Percentiles rank a stretch among this genome's conserved stretches.
phyloP scores from a whole-genome alignment of 2,113 vertebrate species.

The Nesogale talazaci region DNA sequence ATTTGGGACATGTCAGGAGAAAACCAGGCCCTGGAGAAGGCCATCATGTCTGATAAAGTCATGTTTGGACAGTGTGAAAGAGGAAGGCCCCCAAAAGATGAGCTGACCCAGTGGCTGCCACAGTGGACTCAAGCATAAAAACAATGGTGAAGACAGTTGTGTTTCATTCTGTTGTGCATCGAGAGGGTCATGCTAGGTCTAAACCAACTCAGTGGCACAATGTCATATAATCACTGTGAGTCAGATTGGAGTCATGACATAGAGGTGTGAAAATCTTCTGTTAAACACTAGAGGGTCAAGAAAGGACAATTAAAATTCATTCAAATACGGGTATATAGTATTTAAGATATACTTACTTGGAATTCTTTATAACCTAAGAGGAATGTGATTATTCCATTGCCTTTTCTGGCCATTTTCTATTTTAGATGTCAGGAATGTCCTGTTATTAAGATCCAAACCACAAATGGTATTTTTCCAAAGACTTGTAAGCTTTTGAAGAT shows the following conservation, averaged over 20 bases:
- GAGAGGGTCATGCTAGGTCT: too few relatives aligned
- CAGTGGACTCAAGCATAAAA: too few relatives aligned
- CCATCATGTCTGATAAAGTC: too few relatives aligned
- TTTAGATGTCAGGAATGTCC: slow-evolving; percentile 7
- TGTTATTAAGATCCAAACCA: background rate
- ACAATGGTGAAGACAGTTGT: too few relatives aligned
- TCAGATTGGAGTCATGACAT: background rate
- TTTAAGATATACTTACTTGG: slow-evolving; percentile 44
- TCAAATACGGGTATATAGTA: background rate
- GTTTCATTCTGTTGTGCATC: too few relatives aligned
- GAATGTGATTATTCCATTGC: background rate
- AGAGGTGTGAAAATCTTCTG: background rate
- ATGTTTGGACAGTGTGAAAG: too few relatives aligned
- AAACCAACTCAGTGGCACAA: too few relatives aligned
- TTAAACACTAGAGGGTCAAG: background rate
- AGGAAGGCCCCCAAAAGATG: too few relatives aligned
- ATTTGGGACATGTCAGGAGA: too few relatives aligned
- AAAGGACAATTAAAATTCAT: background rate
- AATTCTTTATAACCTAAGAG: slow-evolving; percentile 8
- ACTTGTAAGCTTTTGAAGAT: background rate
- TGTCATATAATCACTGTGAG: background rate
- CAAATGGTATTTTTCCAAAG: slow-evolving; percentile 1
- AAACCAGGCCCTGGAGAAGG: too few relatives aligned
- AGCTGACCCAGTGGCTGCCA: too few relatives aligned
- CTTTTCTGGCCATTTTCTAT: slow-evolving; percentile 45